Evolutionary conservation across 2,888 invertebrate species (phyloP), one percentile per base, ranked within the genome.

Genomic region (Phyllotreta cruciferae): DNA sequence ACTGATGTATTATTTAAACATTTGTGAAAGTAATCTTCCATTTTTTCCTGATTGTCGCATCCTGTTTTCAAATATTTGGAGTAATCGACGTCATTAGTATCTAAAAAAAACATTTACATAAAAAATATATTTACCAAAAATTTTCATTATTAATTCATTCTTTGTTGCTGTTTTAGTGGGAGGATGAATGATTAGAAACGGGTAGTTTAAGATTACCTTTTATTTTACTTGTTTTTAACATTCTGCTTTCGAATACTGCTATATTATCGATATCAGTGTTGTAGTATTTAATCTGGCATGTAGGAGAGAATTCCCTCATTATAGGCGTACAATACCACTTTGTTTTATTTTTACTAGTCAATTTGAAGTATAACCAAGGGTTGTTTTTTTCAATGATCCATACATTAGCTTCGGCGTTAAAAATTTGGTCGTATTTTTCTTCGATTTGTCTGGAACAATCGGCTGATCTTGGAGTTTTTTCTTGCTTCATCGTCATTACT

Each of bases 11-110:
- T 6, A 11, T 9, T 9, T 3, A 11, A 10, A 39, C 24, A 36
- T 55, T 55, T 39, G 1, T 11, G 14, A 44, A 44, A 44, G 10
- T 44, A 44, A 6, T 8, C 44, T 44, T 44, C n/a, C 44, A 44
- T 44, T 44, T 44, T 44, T n/a, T 44, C 44, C 14, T 44, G 44
- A 7, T 44, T 44, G 14, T 44, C 44, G 44, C 44, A 44, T 10
- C 44, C 44, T 44, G 44, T n/a, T n/a, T 10, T 11, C 2, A 44
- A 44, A 44, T 44, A 44, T 14, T 44, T n/a, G 1, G 44, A 44
- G 6, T n/a, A 44, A 44, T 44, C 44, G 6, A n/a, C 11, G 14
- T 11, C 14, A 10, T 7, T 7, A 6, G 44, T 8, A n/a, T 14
- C 44, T 44, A 44, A 44, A 44, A 44, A 44, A 24, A 24, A 24